These are phyloP conservation scores for Phylloscopus whistleri DNA, from an alignment of 2,113 vertebrate species.

Conservation along the genomic window DNA sequence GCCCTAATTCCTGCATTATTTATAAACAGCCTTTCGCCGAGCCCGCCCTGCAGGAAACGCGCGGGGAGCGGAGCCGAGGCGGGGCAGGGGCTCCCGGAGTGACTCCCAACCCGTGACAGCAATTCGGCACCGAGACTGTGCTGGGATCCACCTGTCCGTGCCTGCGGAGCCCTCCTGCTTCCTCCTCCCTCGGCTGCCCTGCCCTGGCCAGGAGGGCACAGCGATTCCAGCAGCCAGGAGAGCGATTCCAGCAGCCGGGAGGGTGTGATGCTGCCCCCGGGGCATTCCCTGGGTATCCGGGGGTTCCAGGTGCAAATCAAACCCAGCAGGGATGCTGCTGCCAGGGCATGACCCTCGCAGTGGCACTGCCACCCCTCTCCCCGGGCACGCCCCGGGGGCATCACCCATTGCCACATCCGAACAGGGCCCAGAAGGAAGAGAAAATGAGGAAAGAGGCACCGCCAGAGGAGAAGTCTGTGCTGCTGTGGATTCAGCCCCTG, in stretches of 20 bases:
- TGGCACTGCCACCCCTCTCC: background rate
- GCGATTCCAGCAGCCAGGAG: background rate
- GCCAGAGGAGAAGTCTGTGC: background rate
- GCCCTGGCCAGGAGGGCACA: background rate
- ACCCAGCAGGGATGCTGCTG: background rate
- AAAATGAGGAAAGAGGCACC: background rate
- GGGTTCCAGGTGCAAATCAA: fast-evolving
- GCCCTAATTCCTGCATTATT: background rate
- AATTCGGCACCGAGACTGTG: fast-evolving
- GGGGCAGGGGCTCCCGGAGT: background rate
- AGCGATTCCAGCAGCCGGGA: background rate
- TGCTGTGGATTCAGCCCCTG: background rate
- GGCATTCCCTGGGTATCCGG: background rate
- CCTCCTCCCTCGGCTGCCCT: background rate
- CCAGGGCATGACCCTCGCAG: background rate
- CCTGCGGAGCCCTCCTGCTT: background rate
- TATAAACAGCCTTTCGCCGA: background rate
- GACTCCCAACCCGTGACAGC: background rate
- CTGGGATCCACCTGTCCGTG: background rate
- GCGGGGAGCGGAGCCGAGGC: background rate
- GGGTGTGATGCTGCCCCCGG: background rate
- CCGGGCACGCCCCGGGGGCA: background rate
- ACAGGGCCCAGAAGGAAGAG: background rate
- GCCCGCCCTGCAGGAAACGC: background rate
- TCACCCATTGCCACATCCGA: background rate